Evolutionary conservation across 2,797 vertebrate genomes (phyloP).

Genomic region (Cheirogaleus major): DNA sequence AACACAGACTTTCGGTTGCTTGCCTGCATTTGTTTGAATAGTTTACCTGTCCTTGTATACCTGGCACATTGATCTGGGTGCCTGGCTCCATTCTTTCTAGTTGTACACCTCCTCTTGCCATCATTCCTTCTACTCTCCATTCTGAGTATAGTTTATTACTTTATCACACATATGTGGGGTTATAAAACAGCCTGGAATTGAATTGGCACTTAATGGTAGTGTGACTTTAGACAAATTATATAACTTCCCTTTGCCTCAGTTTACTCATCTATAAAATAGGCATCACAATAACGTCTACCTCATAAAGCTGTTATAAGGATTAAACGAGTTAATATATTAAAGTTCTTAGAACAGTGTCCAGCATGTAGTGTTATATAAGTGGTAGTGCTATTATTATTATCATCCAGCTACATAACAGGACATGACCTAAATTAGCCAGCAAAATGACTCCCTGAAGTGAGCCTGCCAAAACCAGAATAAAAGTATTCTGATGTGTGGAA

Average conservation of each 20-base stretch:
- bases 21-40: not conserved
- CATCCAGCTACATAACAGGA: not conserved
- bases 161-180: not conserved
- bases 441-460: not conserved
- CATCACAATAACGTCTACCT: not conserved
- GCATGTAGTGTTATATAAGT: not conserved
- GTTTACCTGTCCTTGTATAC: not conserved
- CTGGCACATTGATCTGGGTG: not conserved
- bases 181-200: not conserved
- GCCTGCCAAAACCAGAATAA: not conserved
- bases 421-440: slow-evolving; percentile 7
- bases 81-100: not conserved
- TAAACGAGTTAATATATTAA: slow-evolving; percentile 13
- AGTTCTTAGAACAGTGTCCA: not conserved
- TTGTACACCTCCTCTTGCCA: not conserved
- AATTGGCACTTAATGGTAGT: not conserved
- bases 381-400: not conserved
- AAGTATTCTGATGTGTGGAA: not conserved
- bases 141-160: not conserved
- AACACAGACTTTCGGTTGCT: not conserved
- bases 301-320: not conserved
- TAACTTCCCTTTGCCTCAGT: not conserved
- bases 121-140: not conserved
- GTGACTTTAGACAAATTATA: not conserved
- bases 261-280: slow-evolving; percentile 6